Evolutionary conservation across 2,797 vertebrate species (phyloP).

Genomic region (Crocodylus rhombifer): DNA sequence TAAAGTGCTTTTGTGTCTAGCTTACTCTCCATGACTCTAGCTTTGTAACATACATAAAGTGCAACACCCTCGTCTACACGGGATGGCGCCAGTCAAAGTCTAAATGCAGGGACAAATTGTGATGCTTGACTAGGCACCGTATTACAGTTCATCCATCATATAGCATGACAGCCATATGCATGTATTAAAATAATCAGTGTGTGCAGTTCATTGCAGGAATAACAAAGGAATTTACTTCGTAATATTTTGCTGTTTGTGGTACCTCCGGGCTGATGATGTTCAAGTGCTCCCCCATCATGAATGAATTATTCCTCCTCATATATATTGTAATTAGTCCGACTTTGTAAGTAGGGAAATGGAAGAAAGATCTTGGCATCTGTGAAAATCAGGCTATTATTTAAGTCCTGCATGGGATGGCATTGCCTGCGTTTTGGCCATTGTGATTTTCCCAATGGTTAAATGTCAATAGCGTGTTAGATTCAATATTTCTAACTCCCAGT

Average conservation of each 20-base stretch:
- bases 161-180: not conserved
- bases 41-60: not conserved
- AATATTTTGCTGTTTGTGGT: not conserved
- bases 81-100: not conserved
- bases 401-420: too few relatives aligned
- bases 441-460: not conserved
- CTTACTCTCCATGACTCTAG: not conserved
- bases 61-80: not conserved
- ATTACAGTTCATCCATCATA: not conserved
- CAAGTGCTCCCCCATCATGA: not conserved
- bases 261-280: not conserved
- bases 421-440: not conserved
- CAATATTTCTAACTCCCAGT: conserved; percentile 47
- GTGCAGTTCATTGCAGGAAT: not conserved
- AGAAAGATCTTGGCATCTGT: not conserved
- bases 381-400: not conserved
- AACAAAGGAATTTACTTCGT: conserved; percentile 12
- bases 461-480: conserved; percentile 12
- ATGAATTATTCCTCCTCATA: conserved; percentile 36
- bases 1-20: not conserved
- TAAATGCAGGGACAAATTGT: not conserved
- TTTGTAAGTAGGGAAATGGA: conserved; percentile 39
- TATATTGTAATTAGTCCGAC: conserved; percentile 6
- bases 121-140: not conserved
- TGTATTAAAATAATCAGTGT: conserved; percentile 21